phyloP scores from a whole-genome alignment of 2,113 vertebrate species.

The Hippocampus zosterae region DNA sequence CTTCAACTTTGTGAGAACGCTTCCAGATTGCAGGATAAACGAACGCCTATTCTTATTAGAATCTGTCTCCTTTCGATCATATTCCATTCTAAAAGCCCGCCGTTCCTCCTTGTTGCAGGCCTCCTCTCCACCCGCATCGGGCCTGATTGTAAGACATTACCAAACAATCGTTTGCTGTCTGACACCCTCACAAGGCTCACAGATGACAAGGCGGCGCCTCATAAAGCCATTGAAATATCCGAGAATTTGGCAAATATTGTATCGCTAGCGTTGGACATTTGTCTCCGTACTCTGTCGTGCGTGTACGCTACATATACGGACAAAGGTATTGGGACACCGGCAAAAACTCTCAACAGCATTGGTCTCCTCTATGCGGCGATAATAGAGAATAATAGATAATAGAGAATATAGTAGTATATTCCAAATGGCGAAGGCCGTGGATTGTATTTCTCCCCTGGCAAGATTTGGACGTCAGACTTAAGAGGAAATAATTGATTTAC shows the following conservation, averaged over 20 bases:
- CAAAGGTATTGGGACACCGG: background rate
- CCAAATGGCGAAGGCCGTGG: no score
- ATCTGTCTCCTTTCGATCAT: background rate
- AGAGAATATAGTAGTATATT: no score
- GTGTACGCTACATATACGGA: background rate
- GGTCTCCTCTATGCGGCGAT: no score
- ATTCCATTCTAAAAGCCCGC: constrained; percentile 36
- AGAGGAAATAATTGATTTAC: background rate
- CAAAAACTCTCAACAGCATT: background rate
- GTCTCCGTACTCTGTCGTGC: background rate
- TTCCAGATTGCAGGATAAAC: background rate
- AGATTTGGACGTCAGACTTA: no score
- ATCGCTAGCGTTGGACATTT: background rate
- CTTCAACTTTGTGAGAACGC: background rate
- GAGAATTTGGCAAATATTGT: constrained; percentile 7
- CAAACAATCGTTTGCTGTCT: constrained; percentile 49
- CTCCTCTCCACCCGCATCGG: constrained; percentile 70
- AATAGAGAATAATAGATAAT: no score
- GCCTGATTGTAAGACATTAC: constrained; percentile 69
- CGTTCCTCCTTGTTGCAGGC: constrained; percentile 66
- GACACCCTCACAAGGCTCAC: constrained; percentile 47
- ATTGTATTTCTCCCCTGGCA: no score
- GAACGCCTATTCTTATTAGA: background rate
- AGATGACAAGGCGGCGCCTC: constrained; percentile 54
- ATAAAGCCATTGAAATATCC: background rate